These are phyloP conservation scores for Amphipyra tragopoginis DNA, from an alignment of 2,888 invertebrate genomes.

Conservation along the genomic window DNA sequence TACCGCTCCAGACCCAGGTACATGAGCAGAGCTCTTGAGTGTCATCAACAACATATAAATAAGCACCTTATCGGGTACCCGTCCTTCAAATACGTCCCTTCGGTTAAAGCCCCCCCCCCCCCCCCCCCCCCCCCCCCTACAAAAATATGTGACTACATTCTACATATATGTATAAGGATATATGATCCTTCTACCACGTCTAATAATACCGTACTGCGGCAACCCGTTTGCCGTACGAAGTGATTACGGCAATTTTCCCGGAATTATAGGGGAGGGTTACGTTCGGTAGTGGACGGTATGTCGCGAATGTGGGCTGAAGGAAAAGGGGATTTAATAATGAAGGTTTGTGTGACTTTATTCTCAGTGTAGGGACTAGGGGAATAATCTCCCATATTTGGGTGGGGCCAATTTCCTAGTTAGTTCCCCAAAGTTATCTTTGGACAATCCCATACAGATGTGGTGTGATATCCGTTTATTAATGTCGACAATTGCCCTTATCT, in stretches of 20 bases:
- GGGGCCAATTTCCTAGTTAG: no score
- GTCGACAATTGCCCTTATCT: no score
- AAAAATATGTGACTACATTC: neutral
- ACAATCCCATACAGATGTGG: no score
- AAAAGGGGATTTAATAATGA: no score
- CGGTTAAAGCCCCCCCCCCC: no score
- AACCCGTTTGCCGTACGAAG: slow-evolving; percentile 15
- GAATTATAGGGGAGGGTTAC: slow-evolving; percentile 4
- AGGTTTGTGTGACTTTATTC: no score
- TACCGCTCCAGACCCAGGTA: no score
- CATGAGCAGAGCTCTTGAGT: neutral
- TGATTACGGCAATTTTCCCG: slow-evolving; percentile 18
- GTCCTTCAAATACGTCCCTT: slow-evolving; percentile 26
- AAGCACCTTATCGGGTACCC: slow-evolving; percentile 23
- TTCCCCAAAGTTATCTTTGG: no score
- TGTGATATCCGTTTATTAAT: no score
- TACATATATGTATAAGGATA: slow-evolving; percentile 9
- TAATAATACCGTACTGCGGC: slow-evolving; percentile 13
- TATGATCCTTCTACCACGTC: slow-evolving; percentile 3
- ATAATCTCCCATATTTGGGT: no score
- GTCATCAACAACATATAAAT: slow-evolving; percentile 23
- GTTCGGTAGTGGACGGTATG: neutral
- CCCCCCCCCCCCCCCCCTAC: neutral
- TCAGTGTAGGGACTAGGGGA: no score
- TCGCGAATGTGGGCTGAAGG: neutral